These are phyloP conservation scores for Sebastes iracundus DNA, from an alignment of 2,797 vertebrate species.

Conservation along the genomic window DNA sequence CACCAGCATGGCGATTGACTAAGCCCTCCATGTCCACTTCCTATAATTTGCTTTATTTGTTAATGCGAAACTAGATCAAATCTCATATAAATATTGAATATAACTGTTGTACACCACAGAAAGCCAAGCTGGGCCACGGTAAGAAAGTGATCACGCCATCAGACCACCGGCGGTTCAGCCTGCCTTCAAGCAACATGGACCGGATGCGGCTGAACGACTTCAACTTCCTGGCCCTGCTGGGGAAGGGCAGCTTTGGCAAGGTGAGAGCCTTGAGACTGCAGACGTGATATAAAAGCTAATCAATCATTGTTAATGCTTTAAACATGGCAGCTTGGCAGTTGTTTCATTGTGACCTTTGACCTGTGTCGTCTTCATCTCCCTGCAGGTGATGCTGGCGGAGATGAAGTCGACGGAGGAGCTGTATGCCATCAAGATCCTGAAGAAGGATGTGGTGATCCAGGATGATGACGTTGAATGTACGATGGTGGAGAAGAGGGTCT, in stretches of 20 bases:
- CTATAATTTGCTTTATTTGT: not conserved
- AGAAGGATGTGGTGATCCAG: slow-evolving; percentile 98
- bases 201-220: slow-evolving; percentile 93
- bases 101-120: slow-evolving; percentile 79
- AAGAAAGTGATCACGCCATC: slow-evolving; percentile 93
- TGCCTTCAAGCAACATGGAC: slow-evolving; percentile 92
- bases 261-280: slow-evolving; percentile 71
- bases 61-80: not conserved
- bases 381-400: slow-evolving; percentile 97
- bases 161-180: slow-evolving; percentile 88
- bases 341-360: not conserved
- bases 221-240: slow-evolving; percentile 96
- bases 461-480: slow-evolving; percentile 98
- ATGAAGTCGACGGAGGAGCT: slow-evolving; percentile 95
- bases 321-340: not conserved
- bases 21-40: not conserved
- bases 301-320: not conserved
- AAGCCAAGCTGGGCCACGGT: slow-evolving; percentile 95
- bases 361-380: not conserved
- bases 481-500: slow-evolving; percentile 97
- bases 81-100: not conserved
- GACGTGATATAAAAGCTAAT: not conserved
- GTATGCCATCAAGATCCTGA: slow-evolving; percentile 96
- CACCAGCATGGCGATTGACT: not conserved
- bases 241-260: slow-evolving; percentile 99